These are phyloP conservation scores for Trichopria drosophilae DNA, from an alignment of 2,888 invertebrate genomes.

Conservation along the genomic window DNA sequence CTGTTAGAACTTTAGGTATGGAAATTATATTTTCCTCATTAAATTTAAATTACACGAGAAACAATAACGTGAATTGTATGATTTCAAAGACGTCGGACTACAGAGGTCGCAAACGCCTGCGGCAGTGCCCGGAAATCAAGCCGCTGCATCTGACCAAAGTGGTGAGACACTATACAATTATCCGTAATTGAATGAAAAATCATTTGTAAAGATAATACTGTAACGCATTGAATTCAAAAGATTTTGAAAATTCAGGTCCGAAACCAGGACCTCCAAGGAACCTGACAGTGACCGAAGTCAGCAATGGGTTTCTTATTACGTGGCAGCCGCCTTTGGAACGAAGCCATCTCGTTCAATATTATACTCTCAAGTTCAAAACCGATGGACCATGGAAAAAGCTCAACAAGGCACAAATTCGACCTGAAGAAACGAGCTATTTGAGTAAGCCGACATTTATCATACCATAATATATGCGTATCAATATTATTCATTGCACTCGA, in stretches of 20 bases:
- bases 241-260: constrained; percentile 69
- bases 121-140: constrained; percentile 41
- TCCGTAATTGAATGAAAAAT: not conserved
- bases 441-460: constrained; percentile 61
- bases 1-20: constrained; percentile 86
- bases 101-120: constrained; percentile 19
- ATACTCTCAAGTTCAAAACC: constrained; percentile 88
- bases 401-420: constrained; percentile 84
- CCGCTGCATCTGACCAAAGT: constrained; percentile 47
- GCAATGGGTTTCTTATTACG: constrained; percentile 86
- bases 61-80: not conserved
- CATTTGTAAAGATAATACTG: not conserved
- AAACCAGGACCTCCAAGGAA: constrained; percentile 90
- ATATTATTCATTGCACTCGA: not conserved
- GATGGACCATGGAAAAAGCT: constrained; percentile 88
- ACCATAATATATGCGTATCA: not conserved
- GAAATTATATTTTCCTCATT: constrained; percentile 33
- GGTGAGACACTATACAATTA: constrained; percentile 38
- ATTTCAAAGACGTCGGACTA: constrained; percentile 24
- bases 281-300: constrained; percentile 84
- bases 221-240: not conserved
- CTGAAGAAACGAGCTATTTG: constrained; percentile 86
- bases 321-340: constrained; percentile 86
- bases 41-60: not conserved
- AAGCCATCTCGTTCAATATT: constrained; percentile 80